A percentile compares a stretch with the other conserved stretches of the same genome.
Evolutionary conservation across 2,113 vertebrate species (phyloP).

Genomic region (Bungarus multicinctus): DNA sequence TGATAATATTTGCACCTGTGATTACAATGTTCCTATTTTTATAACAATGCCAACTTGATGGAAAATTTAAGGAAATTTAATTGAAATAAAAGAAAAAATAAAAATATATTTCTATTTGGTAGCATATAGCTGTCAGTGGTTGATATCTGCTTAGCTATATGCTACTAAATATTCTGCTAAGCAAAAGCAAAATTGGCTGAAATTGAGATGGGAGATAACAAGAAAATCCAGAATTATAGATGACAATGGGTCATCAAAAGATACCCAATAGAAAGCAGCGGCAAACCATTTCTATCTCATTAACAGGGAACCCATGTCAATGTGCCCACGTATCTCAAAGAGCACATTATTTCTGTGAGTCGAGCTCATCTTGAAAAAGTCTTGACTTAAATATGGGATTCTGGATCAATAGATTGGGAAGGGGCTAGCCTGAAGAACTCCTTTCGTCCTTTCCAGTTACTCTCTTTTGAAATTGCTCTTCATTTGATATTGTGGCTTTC

Average conservation of each 20-base stretch:
- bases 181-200: not conserved
- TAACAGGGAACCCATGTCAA: not conserved
- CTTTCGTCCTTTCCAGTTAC: too few species aligned
- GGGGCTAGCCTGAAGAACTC: not conserved
- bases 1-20: not conserved
- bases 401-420: not conserved
- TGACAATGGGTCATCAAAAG: not conserved
- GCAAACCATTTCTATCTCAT: not conserved
- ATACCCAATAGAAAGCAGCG: not conserved
- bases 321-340: not conserved
- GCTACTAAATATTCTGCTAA: not conserved
- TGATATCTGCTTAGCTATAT: not conserved
- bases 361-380: not conserved
- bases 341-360: not conserved
- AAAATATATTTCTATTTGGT: not conserved
- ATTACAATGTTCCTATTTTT: not conserved
- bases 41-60: not conserved
- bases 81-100: not conserved
- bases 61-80: not conserved
- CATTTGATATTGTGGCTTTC: not conserved
- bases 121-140: not conserved
- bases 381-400: not conserved
- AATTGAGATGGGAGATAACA: not conserved
- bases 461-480: not conserved
- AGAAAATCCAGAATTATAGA: not conserved